Percentiles rank a stretch among this genome's conserved stretches.
Conservation (phyloP, 2,888 invertebrate species). For the Cantharis flavilabris region DNA sequence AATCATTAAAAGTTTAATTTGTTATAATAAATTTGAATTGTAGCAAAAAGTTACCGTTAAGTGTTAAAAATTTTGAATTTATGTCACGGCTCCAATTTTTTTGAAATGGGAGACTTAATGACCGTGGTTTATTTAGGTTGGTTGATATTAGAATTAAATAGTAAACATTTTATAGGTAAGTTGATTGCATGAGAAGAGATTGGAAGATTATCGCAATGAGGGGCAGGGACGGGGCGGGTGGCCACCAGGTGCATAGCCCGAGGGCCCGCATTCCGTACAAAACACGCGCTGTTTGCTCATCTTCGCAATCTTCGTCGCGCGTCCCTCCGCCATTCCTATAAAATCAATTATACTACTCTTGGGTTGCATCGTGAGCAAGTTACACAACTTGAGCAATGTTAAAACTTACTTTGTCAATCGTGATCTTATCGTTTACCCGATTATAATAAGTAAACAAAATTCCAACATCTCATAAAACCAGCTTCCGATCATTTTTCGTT, state of each 20-base stretch:
- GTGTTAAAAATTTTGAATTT: neutral
- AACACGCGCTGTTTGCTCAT: constrained; percentile 55
- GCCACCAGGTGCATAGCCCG: constrained; percentile 54
- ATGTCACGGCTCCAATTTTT: neutral
- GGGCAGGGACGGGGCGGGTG: constrained; percentile 41
- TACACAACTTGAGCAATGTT: constrained; percentile 16
- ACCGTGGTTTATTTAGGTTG: neutral
- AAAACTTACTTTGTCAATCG: constrained; percentile 16
- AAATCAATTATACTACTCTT: constrained; percentile 33
- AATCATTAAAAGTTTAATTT: neutral
- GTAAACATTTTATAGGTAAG: constrained; percentile 34
- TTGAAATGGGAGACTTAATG: neutral
- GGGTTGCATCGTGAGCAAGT: constrained; percentile 18
- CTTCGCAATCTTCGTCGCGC: constrained; percentile 41
- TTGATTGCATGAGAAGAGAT: constrained; percentile 40
- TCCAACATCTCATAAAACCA: constrained; percentile 9
- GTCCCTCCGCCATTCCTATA: constrained; percentile 27
- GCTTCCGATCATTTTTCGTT: constrained; percentile 8
- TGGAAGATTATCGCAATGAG: constrained; percentile 35
- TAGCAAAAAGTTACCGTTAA: neutral
- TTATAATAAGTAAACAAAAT: constrained; percentile 17
- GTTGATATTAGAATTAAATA: constrained; percentile 15
- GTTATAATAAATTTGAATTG: neutral
- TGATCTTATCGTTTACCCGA: constrained; percentile 7
- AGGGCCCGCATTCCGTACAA: constrained; percentile 54